Evolutionary conservation across 2,797 vertebrate species (phyloP), one percentile per base, ranked within the genome.

Genomic region (Artibeus jamaicensis): DNA sequence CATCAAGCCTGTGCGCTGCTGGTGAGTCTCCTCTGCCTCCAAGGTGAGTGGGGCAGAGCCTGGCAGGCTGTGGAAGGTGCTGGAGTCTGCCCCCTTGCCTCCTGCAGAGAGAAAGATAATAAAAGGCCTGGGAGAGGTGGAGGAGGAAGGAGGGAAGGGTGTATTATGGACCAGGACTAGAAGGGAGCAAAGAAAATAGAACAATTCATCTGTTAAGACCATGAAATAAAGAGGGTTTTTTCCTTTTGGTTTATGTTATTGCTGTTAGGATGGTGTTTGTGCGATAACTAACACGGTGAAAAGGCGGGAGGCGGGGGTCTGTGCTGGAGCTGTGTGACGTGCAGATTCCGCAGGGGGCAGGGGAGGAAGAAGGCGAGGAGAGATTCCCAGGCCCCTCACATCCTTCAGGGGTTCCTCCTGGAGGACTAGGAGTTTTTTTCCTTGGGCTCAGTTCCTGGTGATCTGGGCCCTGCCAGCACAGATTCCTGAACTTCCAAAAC

Each of bases 211-310:
- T 57, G 44, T 44, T 57, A 84, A 91, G 86, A 90, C 76, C 62
- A 6, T 65, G 46, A 87, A 88, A 78, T 7, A 14, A 46, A 88
- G 44, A 37, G 50, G 26, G 16, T 24, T 68, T 77, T n/a, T 74
- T 48, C 19, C 78, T 86, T 91, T 81, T 73, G 71, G 67, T 94
- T 94, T 77, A 81, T 42, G 55, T 92, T 93, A 74, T 37, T 74
- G 62, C 44, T 83, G 39, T 70, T 90, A 44, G 1, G 12, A 59
- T 62, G 32, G 32, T 79, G 10, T 74, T 82, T 32, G 76, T 62
- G 6, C 24, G 37, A 87, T 71, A 94, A 78, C 89, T 62, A 84
- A 94, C 48, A 87, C 11, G 62, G 44, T 0, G 2, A 82, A 48
- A n/a, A 57, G 57, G 22, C 59, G 42, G 76, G 67, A 70, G 42